Percentiles rank a stretch among this genome's conserved stretches.
Evolutionary conservation across 2,113 vertebrate species (phyloP).

Genomic region (Plestiodon gilberti): DNA sequence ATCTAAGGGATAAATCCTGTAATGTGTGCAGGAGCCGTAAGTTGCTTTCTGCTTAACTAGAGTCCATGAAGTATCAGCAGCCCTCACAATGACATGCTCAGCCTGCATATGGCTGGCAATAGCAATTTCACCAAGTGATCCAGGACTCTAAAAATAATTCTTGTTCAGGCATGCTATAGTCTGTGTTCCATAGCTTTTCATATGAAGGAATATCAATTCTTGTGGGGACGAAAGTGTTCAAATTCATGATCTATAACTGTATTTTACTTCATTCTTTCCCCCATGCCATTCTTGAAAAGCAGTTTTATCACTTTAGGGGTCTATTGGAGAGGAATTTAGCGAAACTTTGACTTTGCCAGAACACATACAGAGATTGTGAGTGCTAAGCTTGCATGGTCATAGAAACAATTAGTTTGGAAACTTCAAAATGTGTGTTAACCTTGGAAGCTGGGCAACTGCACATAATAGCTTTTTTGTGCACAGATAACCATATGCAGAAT

Average conservation of each 20-base stretch:
- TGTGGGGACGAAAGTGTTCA: neutral
- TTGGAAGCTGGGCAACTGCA: no score
- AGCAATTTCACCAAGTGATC: neutral
- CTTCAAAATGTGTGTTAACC: neutral
- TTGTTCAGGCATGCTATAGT: neutral
- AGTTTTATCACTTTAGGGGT: neutral
- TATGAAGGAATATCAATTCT: neutral
- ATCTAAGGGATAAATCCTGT: neutral
- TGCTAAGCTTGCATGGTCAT: neutral
- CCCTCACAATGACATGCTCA: neutral
- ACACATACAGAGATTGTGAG: neutral
- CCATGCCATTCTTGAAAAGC: neutral
- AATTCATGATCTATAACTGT: neutral
- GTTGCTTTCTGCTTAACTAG: neutral
- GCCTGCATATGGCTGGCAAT: neutral
- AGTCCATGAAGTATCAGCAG: neutral
- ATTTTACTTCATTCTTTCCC: neutral
- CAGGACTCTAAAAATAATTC: accelerated
- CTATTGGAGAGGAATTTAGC: neutral
- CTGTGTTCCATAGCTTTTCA: neutral
- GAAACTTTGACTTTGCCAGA: neutral
- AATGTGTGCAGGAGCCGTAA: neutral
- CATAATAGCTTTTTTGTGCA: no score
- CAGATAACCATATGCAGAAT: neutral
- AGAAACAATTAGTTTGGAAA: neutral